These are phyloP conservation scores for Diorhabda carinulata DNA, from an alignment of 1,140 invertebrate species.

Conservation along the genomic window DNA sequence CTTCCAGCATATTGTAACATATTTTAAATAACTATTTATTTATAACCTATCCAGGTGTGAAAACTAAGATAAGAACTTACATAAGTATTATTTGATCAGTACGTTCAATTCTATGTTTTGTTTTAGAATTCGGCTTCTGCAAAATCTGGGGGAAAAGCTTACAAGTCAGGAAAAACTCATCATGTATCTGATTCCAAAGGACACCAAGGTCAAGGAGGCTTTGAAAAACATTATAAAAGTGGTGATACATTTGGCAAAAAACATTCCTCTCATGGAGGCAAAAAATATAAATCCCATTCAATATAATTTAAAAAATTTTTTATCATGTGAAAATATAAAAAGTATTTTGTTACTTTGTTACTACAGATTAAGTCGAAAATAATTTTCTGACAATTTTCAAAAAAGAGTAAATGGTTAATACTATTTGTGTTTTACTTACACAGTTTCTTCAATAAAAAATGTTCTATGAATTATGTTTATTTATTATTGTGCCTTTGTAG, in stretches of 20 bases:
- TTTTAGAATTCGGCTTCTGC: neutral
- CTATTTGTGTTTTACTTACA: no score
- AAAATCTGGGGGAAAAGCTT: neutral
- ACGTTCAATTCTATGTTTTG: neutral
- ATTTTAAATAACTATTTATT: no score
- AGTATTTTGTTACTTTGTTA: neutral
- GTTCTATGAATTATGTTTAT: no score
- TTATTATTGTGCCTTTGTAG: no score
- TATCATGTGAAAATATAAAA: neutral
- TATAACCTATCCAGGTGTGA: no score
- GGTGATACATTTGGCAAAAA: neutral
- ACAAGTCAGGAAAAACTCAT: neutral
- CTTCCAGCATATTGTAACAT: no score
- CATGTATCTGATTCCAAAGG: neutral
- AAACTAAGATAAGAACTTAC: no score
- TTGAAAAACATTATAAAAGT: slow-evolving; percentile 3
- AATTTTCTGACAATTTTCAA: no score
- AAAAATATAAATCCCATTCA: slow-evolving; percentile 4
- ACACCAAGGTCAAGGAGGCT: slow-evolving; percentile 5
- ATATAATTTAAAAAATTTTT: neutral
- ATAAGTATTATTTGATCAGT: no score
- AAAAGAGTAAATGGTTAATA: no score
- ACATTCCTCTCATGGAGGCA: slow-evolving; percentile 3
- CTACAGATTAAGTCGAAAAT: no score
- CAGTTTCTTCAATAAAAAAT: no score